A percentile compares a stretch with the other conserved stretches of the same genome.
Evolutionary conservation across 2,113 vertebrate genomes (phyloP).

Genomic region (Cercopithecus mona): DNA sequence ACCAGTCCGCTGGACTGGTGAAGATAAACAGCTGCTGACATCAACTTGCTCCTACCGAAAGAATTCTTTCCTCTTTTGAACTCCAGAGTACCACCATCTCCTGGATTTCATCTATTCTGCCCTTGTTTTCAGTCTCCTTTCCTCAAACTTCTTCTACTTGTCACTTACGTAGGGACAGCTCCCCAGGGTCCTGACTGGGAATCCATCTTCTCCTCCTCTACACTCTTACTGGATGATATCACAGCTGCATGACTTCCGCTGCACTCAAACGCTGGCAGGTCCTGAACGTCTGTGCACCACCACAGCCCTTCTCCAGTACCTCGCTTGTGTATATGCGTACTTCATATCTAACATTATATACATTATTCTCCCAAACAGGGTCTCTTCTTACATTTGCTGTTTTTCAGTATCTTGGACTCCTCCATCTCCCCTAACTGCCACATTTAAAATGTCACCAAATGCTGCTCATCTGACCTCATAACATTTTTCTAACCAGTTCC

Average conservation of each 20-base stretch:
- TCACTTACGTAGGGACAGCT: fast-evolving
- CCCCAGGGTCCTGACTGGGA: not conserved
- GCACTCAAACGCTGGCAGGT: fast-evolving
- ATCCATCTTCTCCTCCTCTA: fast-evolving
- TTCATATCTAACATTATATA: no score
- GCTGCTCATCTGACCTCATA: not conserved
- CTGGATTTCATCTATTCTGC: no score
- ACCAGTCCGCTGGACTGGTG: no score
- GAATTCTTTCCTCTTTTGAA: fast-evolving
- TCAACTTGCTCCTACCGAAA: not conserved
- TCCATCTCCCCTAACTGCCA: not conserved
- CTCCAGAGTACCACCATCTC: fast-evolving
- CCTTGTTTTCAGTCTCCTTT: not conserved
- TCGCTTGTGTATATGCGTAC: fast-evolving
- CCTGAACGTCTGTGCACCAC: not conserved
- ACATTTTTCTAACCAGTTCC: not conserved
- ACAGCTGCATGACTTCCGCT: fast-evolving
- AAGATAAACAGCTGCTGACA: fast-evolving
- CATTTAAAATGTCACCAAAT: not conserved
- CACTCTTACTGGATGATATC: no score
- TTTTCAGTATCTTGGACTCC: not conserved
- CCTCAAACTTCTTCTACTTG: fast-evolving
- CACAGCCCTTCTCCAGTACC: not conserved
- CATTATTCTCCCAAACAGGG: not conserved
- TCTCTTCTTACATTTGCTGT: not conserved